Percentiles rank a stretch among this genome's conserved stretches.
phyloP scores from a whole-genome alignment of 2,797 vertebrate genomes.

The Microctenopoma lineatum region DNA sequence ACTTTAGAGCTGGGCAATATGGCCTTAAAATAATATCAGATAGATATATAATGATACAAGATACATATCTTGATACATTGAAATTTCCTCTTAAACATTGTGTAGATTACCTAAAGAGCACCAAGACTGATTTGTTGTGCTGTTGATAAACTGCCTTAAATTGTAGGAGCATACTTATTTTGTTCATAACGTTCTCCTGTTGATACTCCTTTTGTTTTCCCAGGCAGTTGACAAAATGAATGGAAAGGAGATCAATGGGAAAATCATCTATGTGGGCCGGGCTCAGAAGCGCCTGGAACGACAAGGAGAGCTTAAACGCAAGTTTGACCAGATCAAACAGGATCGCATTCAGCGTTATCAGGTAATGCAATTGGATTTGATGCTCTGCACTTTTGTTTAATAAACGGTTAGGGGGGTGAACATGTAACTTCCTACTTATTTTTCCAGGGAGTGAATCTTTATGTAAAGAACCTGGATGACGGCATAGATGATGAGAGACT shows the following conservation, averaged over 20 bases:
- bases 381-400: neutral
- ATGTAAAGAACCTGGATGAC: slow-evolving; percentile 97
- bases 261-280: slow-evolving; percentile 89
- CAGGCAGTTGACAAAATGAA: slow-evolving; percentile 96
- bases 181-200: neutral
- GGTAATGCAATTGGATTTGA: slow-evolving; percentile 76
- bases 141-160: too few species aligned
- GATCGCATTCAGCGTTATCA: slow-evolving; percentile 93
- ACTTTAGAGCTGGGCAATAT: too few species aligned
- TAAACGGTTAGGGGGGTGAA: neutral
- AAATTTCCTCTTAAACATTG: too few species aligned
- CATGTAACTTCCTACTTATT: neutral
- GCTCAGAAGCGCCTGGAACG: slow-evolving; percentile 96
- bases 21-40: too few species aligned
- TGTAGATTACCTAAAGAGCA: neutral
- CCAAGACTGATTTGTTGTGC: neutral
- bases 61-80: too few species aligned
- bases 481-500: slow-evolving; percentile 91
- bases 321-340: slow-evolving; percentile 95
- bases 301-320: slow-evolving; percentile 94
- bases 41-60: too few species aligned
- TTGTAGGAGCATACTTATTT: neutral
- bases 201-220: slow-evolving; percentile 3
- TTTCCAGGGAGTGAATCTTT: slow-evolving; percentile 94
- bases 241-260: slow-evolving; percentile 91